Conservation (phyloP, 1,140 invertebrate genomes). For the Zaprionus camerounensis region DNA sequence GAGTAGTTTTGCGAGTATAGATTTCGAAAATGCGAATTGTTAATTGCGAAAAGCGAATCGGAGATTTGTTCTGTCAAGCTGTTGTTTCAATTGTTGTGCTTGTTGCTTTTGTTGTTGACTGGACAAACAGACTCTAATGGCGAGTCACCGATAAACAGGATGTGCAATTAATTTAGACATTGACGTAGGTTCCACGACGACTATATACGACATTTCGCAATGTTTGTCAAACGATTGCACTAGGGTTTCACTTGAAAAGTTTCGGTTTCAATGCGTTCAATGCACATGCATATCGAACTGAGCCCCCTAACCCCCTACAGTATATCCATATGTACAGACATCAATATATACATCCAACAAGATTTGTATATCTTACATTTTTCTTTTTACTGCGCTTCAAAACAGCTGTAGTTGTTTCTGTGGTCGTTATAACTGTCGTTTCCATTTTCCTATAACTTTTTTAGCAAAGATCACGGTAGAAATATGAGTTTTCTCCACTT, state of each 20-base stretch:
- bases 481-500: not conserved
- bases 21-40: conserved; percentile 16
- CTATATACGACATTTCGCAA: conserved; percentile 25
- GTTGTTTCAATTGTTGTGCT: conserved; percentile 11
- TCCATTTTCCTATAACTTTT: conserved; percentile 58
- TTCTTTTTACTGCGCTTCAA: conserved; percentile 60
- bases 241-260: conserved; percentile 2
- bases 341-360: no score
- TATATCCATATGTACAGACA: no score
- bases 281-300: not conserved
- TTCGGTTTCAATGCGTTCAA: conserved; percentile 13
- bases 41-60: not conserved
- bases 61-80: conserved; percentile 9
- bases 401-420: conserved; percentile 58
- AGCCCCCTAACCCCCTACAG: not conserved
- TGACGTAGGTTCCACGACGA: conserved; percentile 46
- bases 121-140: conserved; percentile 56
- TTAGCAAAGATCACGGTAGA: conserved; percentile 13
- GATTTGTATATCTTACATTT: conserved; percentile 53
- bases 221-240: conserved; percentile 19
- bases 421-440: conserved; percentile 70
- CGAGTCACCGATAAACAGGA: conserved; percentile 61
- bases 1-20: conserved; percentile 35
- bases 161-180: conserved; percentile 59
- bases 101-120: conserved; percentile 34